phyloP scores from a whole-genome alignment of 2,888 invertebrate species.

The Plagiodera versicolora region DNA sequence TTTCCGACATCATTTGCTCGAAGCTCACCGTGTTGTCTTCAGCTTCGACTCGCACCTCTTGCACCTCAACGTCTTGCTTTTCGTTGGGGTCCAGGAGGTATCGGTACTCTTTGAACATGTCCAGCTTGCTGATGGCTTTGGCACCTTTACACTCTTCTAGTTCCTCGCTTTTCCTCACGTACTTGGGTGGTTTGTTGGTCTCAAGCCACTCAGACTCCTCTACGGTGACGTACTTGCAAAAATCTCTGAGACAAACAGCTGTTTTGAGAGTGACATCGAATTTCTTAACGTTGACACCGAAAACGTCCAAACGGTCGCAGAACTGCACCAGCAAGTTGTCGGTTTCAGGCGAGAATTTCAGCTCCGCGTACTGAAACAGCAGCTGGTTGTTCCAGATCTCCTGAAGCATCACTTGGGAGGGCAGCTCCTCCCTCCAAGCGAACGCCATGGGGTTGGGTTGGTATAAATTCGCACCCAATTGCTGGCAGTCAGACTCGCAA shows the following conservation, averaged over 20 bases:
- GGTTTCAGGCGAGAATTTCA: constrained; percentile 37
- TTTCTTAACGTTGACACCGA: constrained; percentile 37
- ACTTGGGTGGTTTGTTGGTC: constrained; percentile 16
- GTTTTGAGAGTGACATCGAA: constrained; percentile 36
- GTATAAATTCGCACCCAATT: not conserved
- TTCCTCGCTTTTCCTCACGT: constrained; percentile 24
- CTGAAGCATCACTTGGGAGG: constrained; percentile 36
- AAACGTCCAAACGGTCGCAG: constrained; percentile 38
- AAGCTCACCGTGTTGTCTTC: constrained; percentile 25
- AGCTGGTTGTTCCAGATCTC: constrained; percentile 33
- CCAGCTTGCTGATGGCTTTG: constrained; percentile 28
- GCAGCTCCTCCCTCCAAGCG: constrained; percentile 39
- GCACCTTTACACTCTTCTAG: constrained; percentile 34
- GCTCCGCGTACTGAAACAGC: constrained; percentile 33
- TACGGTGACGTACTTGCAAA: constrained; percentile 37
- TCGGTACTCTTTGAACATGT: constrained; percentile 32
- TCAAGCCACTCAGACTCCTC: constrained; percentile 35
- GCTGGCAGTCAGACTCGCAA: not conserved
- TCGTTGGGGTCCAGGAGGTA: constrained; percentile 27
- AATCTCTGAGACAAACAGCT: constrained; percentile 43
- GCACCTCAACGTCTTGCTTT: constrained; percentile 6
- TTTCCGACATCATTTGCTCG: constrained; percentile 29
- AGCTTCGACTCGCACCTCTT: not conserved
- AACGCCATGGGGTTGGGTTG: constrained; percentile 26
- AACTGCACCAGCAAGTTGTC: constrained; percentile 37